Evolutionary conservation across 2,888 invertebrate species (phyloP), one percentile per base, ranked within the genome.

Genomic region (Ochropacha duplaris): DNA sequence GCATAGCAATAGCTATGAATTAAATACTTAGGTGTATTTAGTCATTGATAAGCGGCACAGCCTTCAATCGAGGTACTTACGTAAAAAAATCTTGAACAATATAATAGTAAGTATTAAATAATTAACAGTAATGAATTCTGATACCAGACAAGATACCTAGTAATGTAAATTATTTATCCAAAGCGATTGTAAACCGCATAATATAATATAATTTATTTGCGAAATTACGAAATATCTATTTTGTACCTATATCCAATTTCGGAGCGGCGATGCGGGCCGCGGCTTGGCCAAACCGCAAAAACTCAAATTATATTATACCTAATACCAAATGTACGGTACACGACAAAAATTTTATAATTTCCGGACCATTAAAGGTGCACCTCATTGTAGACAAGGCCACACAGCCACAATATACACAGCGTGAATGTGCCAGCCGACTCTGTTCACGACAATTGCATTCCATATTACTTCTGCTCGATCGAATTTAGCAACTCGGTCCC

Each of bases 371-470:
- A 87, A 84, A 80, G 76, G 83, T 81, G 70, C 79, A 81, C 78
- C 79, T 86, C 78, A 78, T 74, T 81, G 76, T 72, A 69, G 65
- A 76, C 91, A 91, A 91, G 91, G 91, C 81, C 88, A 74, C 61
- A 62, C 62, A 73, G 75, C 78, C n/a, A n/a, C n/a, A n/a, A n/a
- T n/a, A n/a, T n/a, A n/a, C n/a, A n/a, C 62, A 73, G 75, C 78
- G 84, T 80, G 89, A 89, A 85, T 76, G 87, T 85, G 71, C 79
- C 66, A 31, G 59, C 64, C 61, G 65, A 64, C 65, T 70, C 58
- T 62, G 76, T 82, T 80, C 86, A 86, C 84, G 86, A 88, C 87
- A 86, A 84, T 84, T 84, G 83, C 87, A 88, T 88, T 87, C 86
- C 84, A 79, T 71, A 79, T 81, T 76, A 82, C 75, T 74, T 78